Percentiles rank a stretch among this genome's conserved stretches.
Evolutionary conservation across 2,113 vertebrate genomes (phyloP).

Genomic region (Tinamus guttatus): DNA sequence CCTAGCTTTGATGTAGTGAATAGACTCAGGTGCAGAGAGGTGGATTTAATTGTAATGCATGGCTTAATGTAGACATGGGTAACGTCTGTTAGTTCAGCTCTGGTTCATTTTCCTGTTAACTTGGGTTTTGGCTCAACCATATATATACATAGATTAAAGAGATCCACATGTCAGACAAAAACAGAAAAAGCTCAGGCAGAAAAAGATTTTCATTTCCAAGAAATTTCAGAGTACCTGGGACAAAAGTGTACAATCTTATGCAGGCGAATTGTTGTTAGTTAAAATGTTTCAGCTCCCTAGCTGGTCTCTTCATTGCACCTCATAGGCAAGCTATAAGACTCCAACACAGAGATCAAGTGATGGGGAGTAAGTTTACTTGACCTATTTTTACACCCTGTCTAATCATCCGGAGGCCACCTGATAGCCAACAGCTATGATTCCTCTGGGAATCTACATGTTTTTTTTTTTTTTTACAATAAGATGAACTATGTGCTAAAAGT

Average conservation of each 20-base stretch:
- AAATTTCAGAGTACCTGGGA: neutral
- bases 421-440: neutral
- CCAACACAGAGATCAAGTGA: neutral
- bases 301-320: too few relatives aligned
- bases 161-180: neutral
- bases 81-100: neutral
- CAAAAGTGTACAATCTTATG: neutral
- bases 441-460: neutral
- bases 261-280: neutral
- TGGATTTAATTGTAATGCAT: neutral
- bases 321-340: neutral
- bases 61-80: neutral
- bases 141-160: rapidly evolving
- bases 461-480: neutral
- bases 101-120: neutral
- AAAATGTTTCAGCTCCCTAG: neutral
- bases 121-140: neutral
- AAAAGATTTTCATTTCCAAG: neutral
- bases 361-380: neutral
- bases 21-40: neutral
- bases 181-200: neutral
- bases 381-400: neutral
- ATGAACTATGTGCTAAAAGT: neutral
- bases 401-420: neutral
- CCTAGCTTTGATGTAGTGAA: neutral